Evolutionary conservation across 2,113 vertebrate species (phyloP).

Genomic region (Setophaga petechia): DNA sequence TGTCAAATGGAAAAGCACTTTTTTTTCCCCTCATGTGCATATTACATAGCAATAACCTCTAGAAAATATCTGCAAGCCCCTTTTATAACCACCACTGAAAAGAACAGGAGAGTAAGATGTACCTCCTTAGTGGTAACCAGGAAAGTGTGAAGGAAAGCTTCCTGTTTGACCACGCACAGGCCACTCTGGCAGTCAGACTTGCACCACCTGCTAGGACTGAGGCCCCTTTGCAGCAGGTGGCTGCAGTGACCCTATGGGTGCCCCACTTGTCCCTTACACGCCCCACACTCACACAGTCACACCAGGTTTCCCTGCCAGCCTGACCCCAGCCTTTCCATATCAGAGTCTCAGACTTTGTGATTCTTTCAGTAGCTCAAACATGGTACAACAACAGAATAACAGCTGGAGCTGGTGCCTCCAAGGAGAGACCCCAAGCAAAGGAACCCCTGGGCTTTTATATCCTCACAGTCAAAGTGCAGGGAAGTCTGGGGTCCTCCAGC

Average conservation of each 20-base stretch:
- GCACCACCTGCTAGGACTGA: not conserved
- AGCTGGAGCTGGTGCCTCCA: rapidly evolving
- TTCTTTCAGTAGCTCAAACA: not conserved
- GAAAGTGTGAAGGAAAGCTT: not conserved
- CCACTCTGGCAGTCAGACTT: not conserved
- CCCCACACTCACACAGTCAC: not conserved
- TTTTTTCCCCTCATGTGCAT: not conserved
- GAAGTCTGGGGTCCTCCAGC: not conserved
- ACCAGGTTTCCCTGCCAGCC: not conserved
- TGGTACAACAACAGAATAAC: not conserved
- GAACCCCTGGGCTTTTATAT: not conserved
- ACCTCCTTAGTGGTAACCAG: not conserved
- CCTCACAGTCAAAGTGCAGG: not conserved
- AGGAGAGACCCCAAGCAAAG: rapidly evolving
- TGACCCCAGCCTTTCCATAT: rapidly evolving
- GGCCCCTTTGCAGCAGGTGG: not conserved
- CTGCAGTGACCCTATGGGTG: not conserved
- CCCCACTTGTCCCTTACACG: too few relatives aligned
- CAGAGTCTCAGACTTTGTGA: not conserved
- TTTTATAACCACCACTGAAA: not conserved
- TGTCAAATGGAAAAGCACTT: not conserved
- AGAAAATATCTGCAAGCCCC: not conserved
- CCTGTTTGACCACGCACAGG: too few relatives aligned
- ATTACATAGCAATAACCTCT: not conserved
- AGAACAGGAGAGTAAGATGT: not conserved